These are phyloP conservation scores for Rhingia campestris DNA, from an alignment of 2,888 invertebrate genomes.

Conservation along the genomic window DNA sequence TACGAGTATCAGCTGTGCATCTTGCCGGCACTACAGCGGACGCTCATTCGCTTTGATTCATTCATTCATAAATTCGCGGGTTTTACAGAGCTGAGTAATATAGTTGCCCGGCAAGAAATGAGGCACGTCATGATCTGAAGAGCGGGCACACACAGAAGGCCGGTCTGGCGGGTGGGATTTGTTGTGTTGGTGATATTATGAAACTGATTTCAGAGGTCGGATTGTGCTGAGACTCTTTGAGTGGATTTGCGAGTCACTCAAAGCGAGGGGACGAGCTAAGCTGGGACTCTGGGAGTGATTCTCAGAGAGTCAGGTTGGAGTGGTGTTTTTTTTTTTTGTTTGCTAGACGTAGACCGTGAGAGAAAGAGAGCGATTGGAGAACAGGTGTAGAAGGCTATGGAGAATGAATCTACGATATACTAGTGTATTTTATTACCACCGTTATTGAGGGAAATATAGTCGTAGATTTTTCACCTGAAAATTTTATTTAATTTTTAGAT, in stretches of 20 bases:
- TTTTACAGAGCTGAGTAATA: constrained; percentile 56
- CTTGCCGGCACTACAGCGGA: constrained; percentile 20
- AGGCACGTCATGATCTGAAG: constrained; percentile 4
- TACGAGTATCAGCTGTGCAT: constrained; percentile 39
- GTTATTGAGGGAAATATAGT: no score
- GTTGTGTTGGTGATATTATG: constrained; percentile 11
- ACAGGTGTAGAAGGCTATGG: no score
- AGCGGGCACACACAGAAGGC: constrained; percentile 19
- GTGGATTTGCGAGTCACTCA: constrained; percentile 25
- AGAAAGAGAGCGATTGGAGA: no score
- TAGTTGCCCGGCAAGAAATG: constrained; percentile 15
- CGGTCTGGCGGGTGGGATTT: neutral
- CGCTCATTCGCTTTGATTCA: constrained; percentile 23
- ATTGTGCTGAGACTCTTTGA: constrained; percentile 15
- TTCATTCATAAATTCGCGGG: constrained; percentile 61
- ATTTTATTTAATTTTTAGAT: no score
- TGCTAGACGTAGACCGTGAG: no score
- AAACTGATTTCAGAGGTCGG: neutral
- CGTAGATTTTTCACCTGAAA: no score
- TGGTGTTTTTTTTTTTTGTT: no score
- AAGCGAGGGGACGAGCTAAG: neutral
- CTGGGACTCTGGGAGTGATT: neutral
- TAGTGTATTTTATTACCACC: no score
- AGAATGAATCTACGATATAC: no score
- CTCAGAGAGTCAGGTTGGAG: neutral